Conservation (phyloP, 2,797 vertebrate species). For the Antennarius maculatus region DNA sequence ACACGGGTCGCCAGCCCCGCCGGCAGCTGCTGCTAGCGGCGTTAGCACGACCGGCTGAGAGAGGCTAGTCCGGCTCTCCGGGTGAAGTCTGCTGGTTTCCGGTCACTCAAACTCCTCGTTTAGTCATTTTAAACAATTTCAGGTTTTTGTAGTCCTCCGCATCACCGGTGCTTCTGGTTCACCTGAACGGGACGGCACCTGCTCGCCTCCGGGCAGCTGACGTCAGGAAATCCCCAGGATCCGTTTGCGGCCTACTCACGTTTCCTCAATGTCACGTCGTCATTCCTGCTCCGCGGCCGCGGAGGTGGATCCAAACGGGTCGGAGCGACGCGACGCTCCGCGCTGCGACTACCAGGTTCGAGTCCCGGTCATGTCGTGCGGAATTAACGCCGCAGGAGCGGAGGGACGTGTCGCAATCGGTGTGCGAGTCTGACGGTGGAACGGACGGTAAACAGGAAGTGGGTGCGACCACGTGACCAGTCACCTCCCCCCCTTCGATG, state of each 20-base stretch:
- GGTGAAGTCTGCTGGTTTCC: not conserved
- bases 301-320: not conserved
- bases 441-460: slow-evolving; percentile 84
- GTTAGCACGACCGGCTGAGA: slow-evolving; percentile 33
- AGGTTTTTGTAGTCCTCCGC: slow-evolving; percentile 14
- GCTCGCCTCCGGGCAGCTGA: slow-evolving; percentile 19
- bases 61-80: slow-evolving; percentile 15
- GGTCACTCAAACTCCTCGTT: not conserved
- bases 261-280: slow-evolving; percentile 64
- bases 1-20: slow-evolving; percentile 37
- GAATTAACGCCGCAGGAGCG: not conserved
- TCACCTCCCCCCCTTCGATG: slow-evolving; percentile 24
- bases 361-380: not conserved
- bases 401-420: slow-evolving; percentile 51
- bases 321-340: not conserved
- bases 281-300: slow-evolving; percentile 28
- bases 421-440: slow-evolving; percentile 37
- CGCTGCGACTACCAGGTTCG: not conserved
- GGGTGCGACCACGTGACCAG: slow-evolving; percentile 67
- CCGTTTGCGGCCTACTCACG: slow-evolving; percentile 65
- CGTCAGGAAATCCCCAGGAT: slow-evolving; percentile 72
- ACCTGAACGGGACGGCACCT: not conserved
- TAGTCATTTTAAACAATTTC: not conserved
- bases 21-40: not conserved
- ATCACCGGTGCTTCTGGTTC: slow-evolving; percentile 8